Evolutionary conservation across 2,888 invertebrate genomes (phyloP), one percentile per base, ranked within the genome.

Genomic region (Eupithecia subfuscata): DNA sequence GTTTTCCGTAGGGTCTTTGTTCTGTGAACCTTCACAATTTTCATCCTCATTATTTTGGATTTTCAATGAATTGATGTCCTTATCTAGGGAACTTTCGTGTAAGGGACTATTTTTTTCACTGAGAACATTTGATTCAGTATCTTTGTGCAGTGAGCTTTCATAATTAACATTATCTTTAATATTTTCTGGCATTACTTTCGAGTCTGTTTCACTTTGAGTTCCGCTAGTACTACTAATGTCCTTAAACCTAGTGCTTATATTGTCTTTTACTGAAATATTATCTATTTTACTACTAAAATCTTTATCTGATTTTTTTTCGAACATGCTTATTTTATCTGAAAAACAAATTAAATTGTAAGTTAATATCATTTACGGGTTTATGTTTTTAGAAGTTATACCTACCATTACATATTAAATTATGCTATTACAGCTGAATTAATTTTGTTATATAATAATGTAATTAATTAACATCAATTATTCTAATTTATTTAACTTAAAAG

Each of bases 291-390:
- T 85, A 82, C 89, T 89, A 81, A 91, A 82, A 78, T 91, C 91
- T 90, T 88, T 91, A 82, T 92, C 91, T 83, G 87, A 84, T 84
- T 80, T 81, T 69, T 91, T 94, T 84, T 95, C 95, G 86, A 95
- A 95, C 90, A 94, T 90, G 83, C 84, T 95, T 92, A 95, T 95
- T 95, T 93, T 94, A 79, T 95, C 95, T 95, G 91, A 71, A 91
- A 91, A 77, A 81, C 22, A 40, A 68, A 45, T 22, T 43, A 8
- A 25, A 68, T 65, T n/a, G 40, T 40, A 11, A 67, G 34, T 25
- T 56, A 30, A 25, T 25, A 60, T 25, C 2, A 22, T 6, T 5
- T 12, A 25, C 6, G 60, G 1, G 25, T 60, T 60, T 25, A 56
- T 60, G 5, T 40, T 1, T 40, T 9, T 14, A 22, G 22, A 1